A percentile compares a stretch with the other conserved stretches of the same genome.
Evolutionary conservation across 1,140 invertebrate genomes (phyloP).

Genomic region (Parapsyche elsis): DNA sequence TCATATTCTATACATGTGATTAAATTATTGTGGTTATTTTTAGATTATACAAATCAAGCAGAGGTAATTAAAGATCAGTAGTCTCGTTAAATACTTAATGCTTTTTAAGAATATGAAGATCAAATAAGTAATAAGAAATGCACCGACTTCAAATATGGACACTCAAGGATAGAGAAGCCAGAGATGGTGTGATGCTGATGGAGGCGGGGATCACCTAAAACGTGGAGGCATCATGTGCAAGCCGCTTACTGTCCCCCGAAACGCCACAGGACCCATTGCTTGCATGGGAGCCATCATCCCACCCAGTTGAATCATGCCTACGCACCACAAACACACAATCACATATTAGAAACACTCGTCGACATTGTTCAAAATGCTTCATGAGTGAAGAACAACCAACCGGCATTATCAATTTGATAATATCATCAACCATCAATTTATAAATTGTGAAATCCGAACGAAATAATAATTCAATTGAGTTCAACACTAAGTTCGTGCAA

Average conservation of each 20-base stretch:
- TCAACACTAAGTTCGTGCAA: background rate
- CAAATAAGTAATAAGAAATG: slow-evolving; percentile 42
- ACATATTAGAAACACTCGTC: background rate
- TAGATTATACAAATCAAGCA: slow-evolving; percentile 31
- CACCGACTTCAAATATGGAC: slow-evolving; percentile 39
- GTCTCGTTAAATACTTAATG: background rate
- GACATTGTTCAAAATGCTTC: background rate
- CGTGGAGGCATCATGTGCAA: slow-evolving; percentile 79
- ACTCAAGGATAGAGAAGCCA: slow-evolving; percentile 58
- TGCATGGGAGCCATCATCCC: slow-evolving; percentile 73
- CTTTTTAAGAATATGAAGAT: slow-evolving; percentile 21
- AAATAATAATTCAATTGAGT: background rate
- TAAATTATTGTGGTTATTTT: slow-evolving; percentile 1
- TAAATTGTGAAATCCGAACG: too few relatives aligned
- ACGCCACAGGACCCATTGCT: slow-evolving; percentile 57
- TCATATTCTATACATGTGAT: slow-evolving; percentile 4
- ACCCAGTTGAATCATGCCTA: slow-evolving; percentile 75
- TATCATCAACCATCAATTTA: too few relatives aligned
- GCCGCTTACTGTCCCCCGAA: slow-evolving; percentile 49
- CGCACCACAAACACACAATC: slow-evolving; percentile 40
- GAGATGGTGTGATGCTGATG: slow-evolving; percentile 51
- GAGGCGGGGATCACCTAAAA: slow-evolving; percentile 79
- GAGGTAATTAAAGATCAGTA: background rate
- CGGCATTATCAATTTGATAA: too few relatives aligned
- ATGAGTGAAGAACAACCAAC: slow-evolving; percentile 37